These are phyloP conservation scores for Nannoperca australis DNA, from an alignment of 2,797 vertebrate species.

Conservation along the genomic window DNA sequence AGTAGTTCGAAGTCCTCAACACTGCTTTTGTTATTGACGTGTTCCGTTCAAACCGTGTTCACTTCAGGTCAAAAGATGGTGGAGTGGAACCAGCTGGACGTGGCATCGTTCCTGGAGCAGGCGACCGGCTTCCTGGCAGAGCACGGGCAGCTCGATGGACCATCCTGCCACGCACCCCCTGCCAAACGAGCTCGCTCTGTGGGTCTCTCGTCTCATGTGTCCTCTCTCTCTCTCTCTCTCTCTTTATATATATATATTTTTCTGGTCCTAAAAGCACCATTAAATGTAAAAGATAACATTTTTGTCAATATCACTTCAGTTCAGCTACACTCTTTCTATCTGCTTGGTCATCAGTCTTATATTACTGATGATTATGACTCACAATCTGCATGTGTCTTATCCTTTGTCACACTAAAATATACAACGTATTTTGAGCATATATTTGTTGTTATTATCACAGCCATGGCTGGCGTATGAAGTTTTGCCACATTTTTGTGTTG, in stretches of 20 bases:
- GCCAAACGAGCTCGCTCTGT: slow-evolving; percentile 96
- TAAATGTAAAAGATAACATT: neutral
- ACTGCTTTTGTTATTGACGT: neutral
- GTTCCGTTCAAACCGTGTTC: slow-evolving; percentile 6
- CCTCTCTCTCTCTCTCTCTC: slow-evolving; percentile 2
- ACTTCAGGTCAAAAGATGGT: slow-evolving; percentile 95
- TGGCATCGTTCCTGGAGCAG: slow-evolving; percentile 97
- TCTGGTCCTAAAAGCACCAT: neutral
- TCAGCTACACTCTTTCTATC: neutral
- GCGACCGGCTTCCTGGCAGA: slow-evolving; percentile 95
- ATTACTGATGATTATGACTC: neutral
- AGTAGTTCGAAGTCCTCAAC: no score
- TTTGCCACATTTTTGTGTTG: neutral
- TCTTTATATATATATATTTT: neutral
- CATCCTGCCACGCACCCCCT: slow-evolving; percentile 93
- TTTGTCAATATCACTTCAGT: neutral
- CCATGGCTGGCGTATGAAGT: neutral
- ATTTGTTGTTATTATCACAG: slow-evolving; percentile 3
- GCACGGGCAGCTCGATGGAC: slow-evolving; percentile 96
- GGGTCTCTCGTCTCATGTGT: slow-evolving; percentile 77
- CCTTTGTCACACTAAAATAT: neutral
- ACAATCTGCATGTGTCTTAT: neutral
- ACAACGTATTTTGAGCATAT: neutral
- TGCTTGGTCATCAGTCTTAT: neutral
- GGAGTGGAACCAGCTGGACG: slow-evolving; percentile 98